phyloP scores from a whole-genome alignment of 2,113 vertebrate species.

The Trochalopteron elliotii region DNA sequence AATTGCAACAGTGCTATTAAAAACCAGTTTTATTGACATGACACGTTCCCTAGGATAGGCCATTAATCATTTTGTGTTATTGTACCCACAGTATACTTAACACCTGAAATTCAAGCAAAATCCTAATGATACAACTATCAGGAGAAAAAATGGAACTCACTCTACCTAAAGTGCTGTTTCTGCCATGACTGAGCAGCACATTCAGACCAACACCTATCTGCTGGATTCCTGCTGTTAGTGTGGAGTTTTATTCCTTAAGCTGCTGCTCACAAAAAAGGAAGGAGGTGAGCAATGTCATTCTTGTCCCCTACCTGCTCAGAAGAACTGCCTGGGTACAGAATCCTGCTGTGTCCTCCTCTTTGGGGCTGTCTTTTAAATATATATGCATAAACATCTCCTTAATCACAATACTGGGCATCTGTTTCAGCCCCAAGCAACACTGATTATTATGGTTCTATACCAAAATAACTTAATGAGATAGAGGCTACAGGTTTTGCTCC shows the following conservation, averaged over 20 bases:
- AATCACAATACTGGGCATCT: background rate
- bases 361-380: background rate
- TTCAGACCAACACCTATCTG: background rate
- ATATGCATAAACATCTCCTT: background rate
- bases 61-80: background rate
- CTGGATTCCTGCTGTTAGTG: background rate
- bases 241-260: background rate
- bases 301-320: background rate
- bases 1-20: slow-evolving; percentile 14
- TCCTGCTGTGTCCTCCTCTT: background rate
- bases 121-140: background rate
- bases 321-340: background rate
- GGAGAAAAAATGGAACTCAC: background rate
- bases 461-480: background rate
- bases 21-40: slow-evolving; percentile 6
- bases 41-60: background rate
- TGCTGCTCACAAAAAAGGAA: background rate
- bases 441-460: background rate
- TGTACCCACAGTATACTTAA: background rate
- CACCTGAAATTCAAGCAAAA: background rate
- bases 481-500: background rate
- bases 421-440: background rate
- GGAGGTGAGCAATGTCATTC: background rate
- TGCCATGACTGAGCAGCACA: background rate
- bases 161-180: background rate